phyloP scores from a whole-genome alignment of 1,140 invertebrate genomes.

The Panonychus citri region DNA sequence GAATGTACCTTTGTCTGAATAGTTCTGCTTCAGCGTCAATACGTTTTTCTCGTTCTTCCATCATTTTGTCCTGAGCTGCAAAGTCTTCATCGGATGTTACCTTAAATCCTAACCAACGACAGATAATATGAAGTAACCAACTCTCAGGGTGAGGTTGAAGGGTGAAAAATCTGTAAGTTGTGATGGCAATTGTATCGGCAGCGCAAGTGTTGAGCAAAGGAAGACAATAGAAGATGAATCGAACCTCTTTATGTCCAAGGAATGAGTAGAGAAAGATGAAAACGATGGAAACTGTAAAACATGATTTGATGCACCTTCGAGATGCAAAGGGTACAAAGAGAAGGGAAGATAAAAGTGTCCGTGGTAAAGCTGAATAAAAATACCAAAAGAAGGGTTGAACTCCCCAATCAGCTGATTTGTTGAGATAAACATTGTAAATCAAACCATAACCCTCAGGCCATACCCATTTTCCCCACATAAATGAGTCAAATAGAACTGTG shows the following conservation, averaged over 20 bases:
- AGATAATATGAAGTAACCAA: background rate
- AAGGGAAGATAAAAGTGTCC: constrained; percentile 55
- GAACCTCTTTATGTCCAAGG: constrained; percentile 88
- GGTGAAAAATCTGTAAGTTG: too few species aligned
- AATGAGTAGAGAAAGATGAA: constrained; percentile 80
- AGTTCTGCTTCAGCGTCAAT: background rate
- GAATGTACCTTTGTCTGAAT: background rate
- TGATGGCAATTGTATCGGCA: constrained; percentile 27
- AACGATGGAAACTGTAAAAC: constrained; percentile 39
- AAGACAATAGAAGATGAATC: constrained; percentile 92
- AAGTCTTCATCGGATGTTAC: background rate
- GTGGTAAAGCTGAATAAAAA: constrained; percentile 84
- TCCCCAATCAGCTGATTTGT: constrained; percentile 88
- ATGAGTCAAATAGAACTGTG: constrained; percentile 55
- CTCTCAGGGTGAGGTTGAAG: constrained; percentile 1
- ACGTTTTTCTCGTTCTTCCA: background rate
- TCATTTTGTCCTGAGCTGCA: background rate
- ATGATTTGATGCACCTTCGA: constrained; percentile 43
- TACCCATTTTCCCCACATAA: background rate
- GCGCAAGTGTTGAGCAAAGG: constrained; percentile 78
- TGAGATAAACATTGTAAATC: constrained; percentile 80
- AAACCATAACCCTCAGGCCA: constrained; percentile 34
- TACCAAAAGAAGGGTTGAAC: constrained; percentile 94
- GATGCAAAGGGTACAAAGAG: constrained; percentile 49
- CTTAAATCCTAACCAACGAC: background rate